Base-by-base conservation (phyloP, 2,888 invertebrate species). In the Nowickia ferox region DNA sequence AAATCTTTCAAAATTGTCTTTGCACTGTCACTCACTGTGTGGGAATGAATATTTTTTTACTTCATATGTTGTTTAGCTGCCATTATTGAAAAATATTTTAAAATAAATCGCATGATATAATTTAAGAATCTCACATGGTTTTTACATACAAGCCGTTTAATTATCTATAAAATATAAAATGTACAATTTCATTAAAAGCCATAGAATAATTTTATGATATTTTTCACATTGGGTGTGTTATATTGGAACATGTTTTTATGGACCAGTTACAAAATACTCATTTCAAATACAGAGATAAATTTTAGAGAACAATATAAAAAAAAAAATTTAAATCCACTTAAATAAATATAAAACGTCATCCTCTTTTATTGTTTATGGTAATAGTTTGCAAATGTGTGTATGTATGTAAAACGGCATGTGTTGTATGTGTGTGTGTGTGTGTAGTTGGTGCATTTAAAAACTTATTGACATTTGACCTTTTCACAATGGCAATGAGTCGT, bases 401-500 rank as follows among this genome's bases (percentile, higher is more conserved):
- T 53, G 22, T 30, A 17, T 55, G 48, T 19, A 66, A 40, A 19
- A 40, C 46, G 10, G 13, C 13, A 46, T 22, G 46, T 53, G 17
- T 15, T 30, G 10, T 51, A n/a, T 4, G 30, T 38, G 44, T 71
- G 42, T 30, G 38, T 30, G 22, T 9, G 10, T 74, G 63, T n/a
- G 17, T 63, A 48, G 77, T 69, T 74, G 51, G 51, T 75, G 76
- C 69, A 79, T 79, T 79, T 75, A 51, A 74, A 84, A 78, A 74
- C 78, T 74, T 79, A 83, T 66, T 86, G 78, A 83, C 86, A 79
- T 86, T 71, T 83, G 79, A 86, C 86, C 86, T 86, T 86, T 83
- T 86, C 74, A 79, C 86, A 86, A 75, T 86, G 86, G 86, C 86
- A 86, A 86, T 86, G 86, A 76, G 82, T 68, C n/a, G 74, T 19